phyloP scores from a whole-genome alignment of 2,113 vertebrate genomes.

The Ornithorhynchus anatinus region DNA sequence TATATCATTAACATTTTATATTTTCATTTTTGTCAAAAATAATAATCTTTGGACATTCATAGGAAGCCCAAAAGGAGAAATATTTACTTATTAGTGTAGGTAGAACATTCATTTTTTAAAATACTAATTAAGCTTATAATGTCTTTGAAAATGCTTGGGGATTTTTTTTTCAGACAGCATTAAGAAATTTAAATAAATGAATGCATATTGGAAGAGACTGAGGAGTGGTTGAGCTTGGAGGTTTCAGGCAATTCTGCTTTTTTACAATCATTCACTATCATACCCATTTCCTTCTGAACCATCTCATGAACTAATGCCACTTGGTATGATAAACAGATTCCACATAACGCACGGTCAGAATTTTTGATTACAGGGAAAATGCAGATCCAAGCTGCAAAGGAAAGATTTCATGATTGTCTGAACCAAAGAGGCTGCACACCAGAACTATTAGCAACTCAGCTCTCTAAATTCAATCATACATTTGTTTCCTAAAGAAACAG shows the following conservation, averaged over 20 bases:
- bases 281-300: background rate
- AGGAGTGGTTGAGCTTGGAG: background rate
- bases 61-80: background rate
- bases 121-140: background rate
- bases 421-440: slow-evolving; percentile 15
- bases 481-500: slow-evolving; percentile 3
- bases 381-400: background rate
- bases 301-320: background rate
- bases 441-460: slow-evolving; percentile 4
- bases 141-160: background rate
- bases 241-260: background rate
- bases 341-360: background rate
- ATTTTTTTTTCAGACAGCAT: background rate
- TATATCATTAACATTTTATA: background rate
- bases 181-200: background rate
- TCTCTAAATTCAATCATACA: slow-evolving; percentile 19
- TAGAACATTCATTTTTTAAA: background rate
- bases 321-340: slow-evolving; percentile 2
- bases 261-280: background rate
- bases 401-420: background rate
- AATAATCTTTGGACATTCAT: background rate
- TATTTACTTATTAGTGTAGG: background rate
- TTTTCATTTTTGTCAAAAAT: background rate
- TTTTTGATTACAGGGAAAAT: slow-evolving; percentile 8
- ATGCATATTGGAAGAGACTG: background rate